Evolutionary conservation across 2,888 invertebrate genomes (phyloP).

Genomic region (Odontomyia ornata): DNA sequence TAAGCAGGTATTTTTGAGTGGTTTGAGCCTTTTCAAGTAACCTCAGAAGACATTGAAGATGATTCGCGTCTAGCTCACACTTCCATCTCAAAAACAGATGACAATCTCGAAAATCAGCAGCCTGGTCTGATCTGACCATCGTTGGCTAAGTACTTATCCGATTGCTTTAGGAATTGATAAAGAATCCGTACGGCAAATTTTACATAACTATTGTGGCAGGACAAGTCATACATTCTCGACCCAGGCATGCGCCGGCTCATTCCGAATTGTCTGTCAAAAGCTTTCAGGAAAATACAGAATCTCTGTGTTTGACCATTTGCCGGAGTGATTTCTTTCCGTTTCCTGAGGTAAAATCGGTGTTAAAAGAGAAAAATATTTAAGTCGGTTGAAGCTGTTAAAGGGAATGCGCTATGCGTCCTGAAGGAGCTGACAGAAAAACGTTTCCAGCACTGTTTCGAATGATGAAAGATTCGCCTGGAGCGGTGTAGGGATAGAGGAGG

Average conservation of each 20-base stretch:
- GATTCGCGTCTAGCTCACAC: not conserved
- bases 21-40: not conserved
- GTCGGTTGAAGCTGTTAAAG: conserved; percentile 30
- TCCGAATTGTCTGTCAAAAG: conserved; percentile 11
- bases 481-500: conserved; percentile 8
- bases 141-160: not conserved
- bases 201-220: conserved; percentile 1
- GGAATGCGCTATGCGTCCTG: conserved; percentile 2
- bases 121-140: not conserved
- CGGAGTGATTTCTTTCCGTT: conserved; percentile 21
- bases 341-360: not conserved
- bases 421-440: conserved; percentile 19
- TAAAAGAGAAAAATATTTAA: conserved; percentile 25
- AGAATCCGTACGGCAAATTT: not conserved
- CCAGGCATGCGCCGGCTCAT: conserved; percentile 35
- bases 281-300: not conserved
- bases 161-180: not conserved
- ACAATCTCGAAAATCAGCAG: not conserved
- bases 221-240: conserved; percentile 30
- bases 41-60: not conserved
- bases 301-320: conserved; percentile 18
- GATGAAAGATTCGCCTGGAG: conserved; percentile 3
- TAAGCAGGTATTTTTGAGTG: not conserved
- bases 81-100: not conserved
- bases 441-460: no score